Evolutionary conservation across 2,113 vertebrate genomes (phyloP).

Genomic region (Canis aureus): DNA sequence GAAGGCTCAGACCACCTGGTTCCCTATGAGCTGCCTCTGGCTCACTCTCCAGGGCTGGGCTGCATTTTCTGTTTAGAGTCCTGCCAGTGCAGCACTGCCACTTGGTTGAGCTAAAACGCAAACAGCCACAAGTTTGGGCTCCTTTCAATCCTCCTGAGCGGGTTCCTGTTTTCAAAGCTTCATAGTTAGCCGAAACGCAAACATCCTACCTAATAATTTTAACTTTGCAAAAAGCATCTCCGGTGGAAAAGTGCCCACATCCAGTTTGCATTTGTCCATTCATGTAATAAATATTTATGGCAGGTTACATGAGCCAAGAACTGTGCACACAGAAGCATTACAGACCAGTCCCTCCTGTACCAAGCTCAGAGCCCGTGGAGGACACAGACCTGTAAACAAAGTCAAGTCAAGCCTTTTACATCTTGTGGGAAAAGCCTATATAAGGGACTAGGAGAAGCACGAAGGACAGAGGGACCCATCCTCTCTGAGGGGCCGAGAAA

Average conservation of each 20-base stretch:
- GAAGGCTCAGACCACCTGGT: not conserved
- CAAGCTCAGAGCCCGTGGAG: not conserved
- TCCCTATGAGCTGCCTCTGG: not conserved
- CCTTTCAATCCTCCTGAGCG: not conserved
- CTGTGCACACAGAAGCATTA: not conserved
- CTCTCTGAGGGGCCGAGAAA: not conserved
- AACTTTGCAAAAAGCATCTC: conserved; percentile 39
- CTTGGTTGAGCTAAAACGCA: conserved; percentile 29
- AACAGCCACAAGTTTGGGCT: not conserved
- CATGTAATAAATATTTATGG: not conserved
- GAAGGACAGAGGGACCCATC: not conserved
- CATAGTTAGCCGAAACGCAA: conserved; percentile 64
- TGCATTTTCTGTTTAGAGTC: not conserved
- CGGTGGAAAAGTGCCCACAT: not conserved
- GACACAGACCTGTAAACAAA: not conserved
- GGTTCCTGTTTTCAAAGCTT: conserved; percentile 72
- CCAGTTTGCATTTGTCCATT: not conserved
- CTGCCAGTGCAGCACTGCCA: not conserved
- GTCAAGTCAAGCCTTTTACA: not conserved
- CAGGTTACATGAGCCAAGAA: not conserved
- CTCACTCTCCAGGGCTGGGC: not conserved
- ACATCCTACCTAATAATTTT: conserved; percentile 72
- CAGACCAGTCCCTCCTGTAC: not conserved
- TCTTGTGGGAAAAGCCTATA: rapidly evolving
- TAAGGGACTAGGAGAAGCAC: not conserved